phyloP scores from a whole-genome alignment of 2,797 vertebrate genomes.

The Halcyon badia region DNA sequence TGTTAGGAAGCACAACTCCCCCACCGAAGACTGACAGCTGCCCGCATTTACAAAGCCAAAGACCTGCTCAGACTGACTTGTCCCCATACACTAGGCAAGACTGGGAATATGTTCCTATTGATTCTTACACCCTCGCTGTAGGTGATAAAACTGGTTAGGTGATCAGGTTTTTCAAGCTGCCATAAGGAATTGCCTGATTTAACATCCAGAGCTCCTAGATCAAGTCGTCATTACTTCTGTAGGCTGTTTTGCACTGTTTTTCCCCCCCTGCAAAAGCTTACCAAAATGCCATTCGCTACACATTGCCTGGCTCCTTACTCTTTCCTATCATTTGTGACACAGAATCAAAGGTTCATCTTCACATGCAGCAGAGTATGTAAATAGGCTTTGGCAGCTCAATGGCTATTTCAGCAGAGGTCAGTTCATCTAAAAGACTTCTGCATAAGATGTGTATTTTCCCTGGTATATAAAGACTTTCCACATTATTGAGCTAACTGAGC shows the following conservation, averaged over 20 bases:
- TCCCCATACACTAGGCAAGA: slow-evolving; percentile 14
- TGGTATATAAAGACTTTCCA: not conserved
- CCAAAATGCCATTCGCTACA: accelerated
- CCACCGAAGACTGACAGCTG: slow-evolving; percentile 49
- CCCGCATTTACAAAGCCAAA: slow-evolving; percentile 30
- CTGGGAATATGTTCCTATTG: not conserved
- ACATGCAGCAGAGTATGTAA: not conserved
- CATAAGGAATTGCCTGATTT: not conserved
- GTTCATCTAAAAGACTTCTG: not conserved
- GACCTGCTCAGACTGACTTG: not conserved
- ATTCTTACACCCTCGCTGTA: not conserved
- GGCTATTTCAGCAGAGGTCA: not conserved
- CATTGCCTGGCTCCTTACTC: not conserved
- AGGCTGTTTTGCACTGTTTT: not conserved
- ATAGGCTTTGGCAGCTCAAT: not conserved
- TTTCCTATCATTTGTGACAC: not conserved
- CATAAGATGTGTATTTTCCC: not conserved
- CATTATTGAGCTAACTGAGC: not conserved
- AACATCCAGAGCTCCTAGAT: not conserved
- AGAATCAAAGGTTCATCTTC: not conserved
- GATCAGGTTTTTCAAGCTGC: not conserved
- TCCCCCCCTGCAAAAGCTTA: not conserved
- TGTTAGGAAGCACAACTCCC: slow-evolving; percentile 47
- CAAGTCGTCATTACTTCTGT: not conserved
- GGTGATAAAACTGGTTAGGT: not conserved